Evolutionary conservation across 2,797 vertebrate genomes (phyloP).

Genomic region (Eurystomus glaucurus): DNA sequence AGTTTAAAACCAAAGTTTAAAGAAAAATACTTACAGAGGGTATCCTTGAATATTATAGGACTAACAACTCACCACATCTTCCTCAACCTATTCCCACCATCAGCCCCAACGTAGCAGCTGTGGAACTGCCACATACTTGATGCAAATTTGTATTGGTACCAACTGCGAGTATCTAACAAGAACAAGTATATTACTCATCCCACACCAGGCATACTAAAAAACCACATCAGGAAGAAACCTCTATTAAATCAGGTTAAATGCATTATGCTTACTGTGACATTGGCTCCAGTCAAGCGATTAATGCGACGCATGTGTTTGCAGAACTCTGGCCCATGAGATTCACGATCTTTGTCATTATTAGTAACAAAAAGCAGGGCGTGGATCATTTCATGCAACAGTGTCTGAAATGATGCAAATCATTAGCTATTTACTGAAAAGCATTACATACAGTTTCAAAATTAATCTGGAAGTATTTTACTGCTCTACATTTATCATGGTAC

Average conservation of each 20-base stretch:
- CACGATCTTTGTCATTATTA: conserved; percentile 92
- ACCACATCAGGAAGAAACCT: neutral
- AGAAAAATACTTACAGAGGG: neutral
- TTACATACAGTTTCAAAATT: neutral
- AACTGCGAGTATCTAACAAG: neutral
- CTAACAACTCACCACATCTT: neutral
- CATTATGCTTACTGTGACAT: conserved; percentile 87
- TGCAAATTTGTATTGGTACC: neutral
- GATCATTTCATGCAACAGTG: conserved; percentile 98
- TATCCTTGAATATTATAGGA: neutral
- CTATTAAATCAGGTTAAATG: neutral
- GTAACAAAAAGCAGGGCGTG: conserved; percentile 97
- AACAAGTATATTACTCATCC: neutral
- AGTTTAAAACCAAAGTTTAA: neutral
- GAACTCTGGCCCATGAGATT: conserved; percentile 96
- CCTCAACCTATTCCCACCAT: neutral
- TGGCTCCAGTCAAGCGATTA: conserved; percentile 91
- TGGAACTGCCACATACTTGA: neutral
- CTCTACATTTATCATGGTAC: neutral
- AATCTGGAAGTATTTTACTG: neutral
- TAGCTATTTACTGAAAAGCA: neutral
- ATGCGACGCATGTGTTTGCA: conserved; percentile 96
- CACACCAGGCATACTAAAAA: neutral
- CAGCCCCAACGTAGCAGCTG: neutral
- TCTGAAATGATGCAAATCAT: conserved; percentile 82